Evolutionary conservation across 2,113 vertebrate genomes (phyloP), one percentile per base, ranked within the genome.

Genomic region (Microtus oregoni): DNA sequence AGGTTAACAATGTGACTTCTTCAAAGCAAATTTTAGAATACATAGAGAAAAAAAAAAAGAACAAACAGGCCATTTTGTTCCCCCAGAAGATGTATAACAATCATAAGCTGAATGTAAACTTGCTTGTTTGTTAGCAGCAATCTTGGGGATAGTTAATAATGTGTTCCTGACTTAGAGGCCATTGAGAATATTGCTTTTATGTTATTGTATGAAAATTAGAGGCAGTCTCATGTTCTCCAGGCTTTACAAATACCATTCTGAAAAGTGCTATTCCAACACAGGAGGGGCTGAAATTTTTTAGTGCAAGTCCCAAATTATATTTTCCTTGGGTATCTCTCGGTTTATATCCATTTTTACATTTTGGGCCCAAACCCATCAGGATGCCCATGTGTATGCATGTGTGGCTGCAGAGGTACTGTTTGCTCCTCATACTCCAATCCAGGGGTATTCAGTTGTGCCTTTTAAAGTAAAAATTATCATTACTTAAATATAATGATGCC

Each of bases 391-490:
- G 11, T 19, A 28, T 68, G 26, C 73, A 13, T 68, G 9, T 38
- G 8, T 52, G 3, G 19, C n/a, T 73, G 22, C n/a, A 24, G 1
- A 10, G 38, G 7, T 10, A 70, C 7, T 72, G 22, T 95, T 61
- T 83, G 35, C 14, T 79, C 83, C 9, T 87, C 28, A 67, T 26
- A 83, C 35, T 6, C 11, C 10, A 61, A 52, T 63, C 88, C 76
- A 95, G 22, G 10, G 32, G 72, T 68, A 65, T n/a, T 90, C 17
- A 17, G 38, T 30, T 86, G 52, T 88, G 76, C 70, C 72, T 94
- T 96, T 93, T 65, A 92, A 92, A 77, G n/a, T 65, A 83, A 96
- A 41, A 20, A 85, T 50, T 68, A 9, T 90, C 93, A 86, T 94
- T 88, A 94, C 47, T 90, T 78, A 89, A 97, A 82, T 47, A 95